Base-by-base conservation (phyloP, 2,797 vertebrate species). In the Bovichtus diacanthus region DNA sequence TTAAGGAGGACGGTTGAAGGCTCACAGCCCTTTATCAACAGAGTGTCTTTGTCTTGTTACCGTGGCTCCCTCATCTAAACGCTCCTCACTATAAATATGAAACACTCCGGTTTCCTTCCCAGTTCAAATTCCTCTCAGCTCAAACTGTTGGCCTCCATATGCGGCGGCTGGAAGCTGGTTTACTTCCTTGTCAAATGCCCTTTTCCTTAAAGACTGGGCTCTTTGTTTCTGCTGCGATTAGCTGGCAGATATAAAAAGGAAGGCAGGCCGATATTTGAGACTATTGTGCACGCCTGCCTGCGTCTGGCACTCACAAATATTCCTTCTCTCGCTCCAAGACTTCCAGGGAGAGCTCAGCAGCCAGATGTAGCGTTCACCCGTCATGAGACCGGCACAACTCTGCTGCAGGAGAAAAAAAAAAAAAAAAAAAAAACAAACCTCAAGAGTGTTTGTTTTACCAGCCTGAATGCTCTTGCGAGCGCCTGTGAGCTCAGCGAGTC, bases 191-290 rank as follows among this genome's bases (percentile, higher is more conserved):
- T 90, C 89, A 76, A 76, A 85, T 82, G 82, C 44, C 79, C 87
- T 90, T 92, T 90, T 74, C 86, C 84, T 91, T 82, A 70, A 92
- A 95, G 91, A 94, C 93, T 94, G 88, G 79, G 58, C 80, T 88
- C 92, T 95, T 95, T 95, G 94, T 95, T 87, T 82, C 68, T 68
- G 78, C 76, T 29, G 70, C 53, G 84, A 90, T 93, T 85, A 73
- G 54, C 85, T 86, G 77, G 86, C 88, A 86, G 88, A 90, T 83
- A 85, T 46, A n/a, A n/a, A 83, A 82, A 85, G 53, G 74, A 72
- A 82, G 74, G 80, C 88, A 63, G 88, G 75, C 21, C 41, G 90
- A 93, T 90, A 93, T 95, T 75, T 92, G 94, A 95, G 85, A 92
- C 91, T 62, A 82, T 62, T 85, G 88, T 88, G 83, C 38, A 50